Evolutionary conservation across 2,888 invertebrate species (phyloP), one percentile per base, ranked within the genome.

Genomic region (Cloeon dipterum): DNA sequence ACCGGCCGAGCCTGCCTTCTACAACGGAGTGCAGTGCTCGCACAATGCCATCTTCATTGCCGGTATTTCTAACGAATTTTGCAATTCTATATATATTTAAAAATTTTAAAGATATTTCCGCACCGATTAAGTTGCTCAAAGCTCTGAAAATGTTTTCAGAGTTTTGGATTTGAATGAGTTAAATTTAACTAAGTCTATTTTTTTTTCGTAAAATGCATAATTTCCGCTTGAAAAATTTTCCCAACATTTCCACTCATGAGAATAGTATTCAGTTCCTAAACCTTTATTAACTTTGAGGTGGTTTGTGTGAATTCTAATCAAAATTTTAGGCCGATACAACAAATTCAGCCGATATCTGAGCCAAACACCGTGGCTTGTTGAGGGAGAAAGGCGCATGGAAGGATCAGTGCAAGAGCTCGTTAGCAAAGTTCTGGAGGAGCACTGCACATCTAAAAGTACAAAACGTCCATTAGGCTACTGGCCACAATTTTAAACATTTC

Each of bases 321-420:
- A 8, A 2, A 17, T 32, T 10, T 47, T 50, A 55, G 72, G 71
- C 44, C 66, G 89, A 37, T 93, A 94, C 54, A 67, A 75, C 44
- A 93, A 93, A 56, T 69, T 73, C 49, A 79, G 79, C 3, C 66
- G 94, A 35, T 61, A 67, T 43, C 57, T 98, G 20, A 79, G 88
- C 36, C 96, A 98, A 61, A 88, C 91, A 0, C 94, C 94, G 1
- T 96, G 94, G 93, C 56, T 88, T 38, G 61, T 89, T 37, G 70
- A 77, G 45, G 85, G 88, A 0, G 66, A 69, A 42, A 65, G 79
- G 37, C 69, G 78, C 45, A 70, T 79, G 63, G 75, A 76, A 44
- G 71, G 74, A n/a, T 91, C 91, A 1, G 81, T 94, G 2, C 83
- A 91, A 55, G 93, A 94, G 57, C 65, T 85, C 41, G 75, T 94